Base-by-base conservation (phyloP, 2,113 vertebrate species). In the Phycodurus eques region DNA sequence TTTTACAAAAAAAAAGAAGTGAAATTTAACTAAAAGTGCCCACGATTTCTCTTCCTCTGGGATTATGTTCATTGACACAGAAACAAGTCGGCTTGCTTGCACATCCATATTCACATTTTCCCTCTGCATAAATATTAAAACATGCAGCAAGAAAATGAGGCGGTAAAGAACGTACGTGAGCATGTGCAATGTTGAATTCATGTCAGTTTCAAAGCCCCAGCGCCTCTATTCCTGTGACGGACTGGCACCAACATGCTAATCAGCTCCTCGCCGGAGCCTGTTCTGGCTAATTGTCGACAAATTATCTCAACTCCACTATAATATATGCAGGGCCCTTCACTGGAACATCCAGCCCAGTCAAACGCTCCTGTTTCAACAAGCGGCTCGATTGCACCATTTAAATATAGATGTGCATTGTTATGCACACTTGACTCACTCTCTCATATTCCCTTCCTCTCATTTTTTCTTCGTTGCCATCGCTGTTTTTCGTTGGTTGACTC, bases 221-320 rank as follows among this genome's bases (percentile, higher is more conserved):
- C 85, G 88, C 87, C 79, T 87, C 80, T 79, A 73, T 81, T 88
- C 71, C 80, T 87, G 80, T 86, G 85, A 79, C 80, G 78, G 72
- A 64, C 80, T 83, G 86, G 88, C 86, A 79, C 83, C 82, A 72
- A 86, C 88, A 91, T 90, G 90, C 85, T 90, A 90, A 90, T 90
- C 87, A 90, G 87, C 74, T 75, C 75, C 79, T 83, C 71, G 42
- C 85, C 81, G 75, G 59, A 80, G 74, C 81, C 84, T 88, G 85
- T 90, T 86, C 79, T 75, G 74, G 74, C 83, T 91, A 89, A 90
- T 87, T 90, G 90, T 88, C 76, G 75, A 90, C 88, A 91, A 88
- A 91, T 90, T 79, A 88, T 94, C 89, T 86, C 82, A 81, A 78
- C 92, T 91, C 88, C 81, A 91, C 92, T 93, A 80, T 95, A 96